Conservation (phyloP, 2,113 vertebrate genomes). For the Prietella phreatophila region DNA sequence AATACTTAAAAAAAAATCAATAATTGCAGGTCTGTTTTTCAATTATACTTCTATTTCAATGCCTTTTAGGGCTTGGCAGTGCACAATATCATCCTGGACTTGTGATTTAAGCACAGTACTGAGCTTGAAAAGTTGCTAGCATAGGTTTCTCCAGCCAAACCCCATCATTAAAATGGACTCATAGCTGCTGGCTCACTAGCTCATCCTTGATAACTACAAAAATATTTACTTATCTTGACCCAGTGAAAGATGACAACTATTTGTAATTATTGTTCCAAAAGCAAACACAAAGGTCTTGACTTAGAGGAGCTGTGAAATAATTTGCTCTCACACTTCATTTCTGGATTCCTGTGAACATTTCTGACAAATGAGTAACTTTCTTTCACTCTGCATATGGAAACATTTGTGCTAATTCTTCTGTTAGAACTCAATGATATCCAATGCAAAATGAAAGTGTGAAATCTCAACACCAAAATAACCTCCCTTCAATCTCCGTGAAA, state of each 20-base stretch:
- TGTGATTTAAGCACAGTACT: constrained; percentile 28
- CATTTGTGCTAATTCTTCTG: constrained; percentile 38
- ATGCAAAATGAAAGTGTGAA: constrained; percentile 37
- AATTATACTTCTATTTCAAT: constrained; percentile 45
- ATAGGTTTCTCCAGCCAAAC: constrained; percentile 60
- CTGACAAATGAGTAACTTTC: constrained; percentile 32
- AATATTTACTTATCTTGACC: constrained; percentile 84
- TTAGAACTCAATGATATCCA: constrained; percentile 5
- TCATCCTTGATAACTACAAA: constrained; percentile 88
- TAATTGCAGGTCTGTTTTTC: constrained; percentile 52
- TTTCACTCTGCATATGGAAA: constrained; percentile 31
- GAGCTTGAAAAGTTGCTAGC: constrained; percentile 75
- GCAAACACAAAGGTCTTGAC: constrained; percentile 1
- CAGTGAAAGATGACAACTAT: constrained; percentile 72
- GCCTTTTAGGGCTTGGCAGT: constrained; percentile 16
- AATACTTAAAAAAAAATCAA: constrained; percentile 49
- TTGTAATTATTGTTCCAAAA: constrained; percentile 10
- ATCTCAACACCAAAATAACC: constrained; percentile 29
- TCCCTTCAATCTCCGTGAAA: background rate
- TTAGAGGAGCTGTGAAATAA: constrained; percentile 9
- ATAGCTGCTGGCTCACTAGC: constrained; percentile 67
- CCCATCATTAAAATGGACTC: constrained; percentile 77
- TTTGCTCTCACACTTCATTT: constrained; percentile 3
- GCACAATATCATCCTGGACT: constrained; percentile 28
- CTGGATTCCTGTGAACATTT: background rate